These are phyloP conservation scores for Procavia capensis DNA, from an alignment of 2,113 vertebrate genomes.

Conservation along the genomic window DNA sequence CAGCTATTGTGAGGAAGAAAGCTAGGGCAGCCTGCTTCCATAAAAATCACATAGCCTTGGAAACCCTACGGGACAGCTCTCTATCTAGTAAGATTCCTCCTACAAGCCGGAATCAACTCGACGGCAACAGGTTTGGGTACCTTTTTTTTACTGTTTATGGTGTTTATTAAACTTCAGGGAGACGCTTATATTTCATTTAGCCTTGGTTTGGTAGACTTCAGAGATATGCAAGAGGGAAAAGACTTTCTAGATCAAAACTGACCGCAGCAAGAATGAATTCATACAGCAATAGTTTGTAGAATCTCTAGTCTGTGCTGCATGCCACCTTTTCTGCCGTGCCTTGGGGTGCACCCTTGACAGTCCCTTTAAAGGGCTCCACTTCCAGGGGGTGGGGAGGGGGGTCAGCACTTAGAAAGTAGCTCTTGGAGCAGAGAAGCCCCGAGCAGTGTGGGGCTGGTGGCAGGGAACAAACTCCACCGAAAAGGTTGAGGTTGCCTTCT, in stretches of 20 bases:
- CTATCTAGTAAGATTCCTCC: not conserved
- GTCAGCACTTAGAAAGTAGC: not conserved
- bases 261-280: not conserved
- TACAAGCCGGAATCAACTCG: not conserved
- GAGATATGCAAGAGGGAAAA: not conserved
- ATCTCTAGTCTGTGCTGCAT: not conserved
- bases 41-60: not conserved
- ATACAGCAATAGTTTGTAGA: not conserved
- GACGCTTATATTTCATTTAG: not conserved
- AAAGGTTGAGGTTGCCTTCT: not conserved
- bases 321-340: not conserved
- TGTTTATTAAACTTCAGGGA: not conserved
- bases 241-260: not conserved
- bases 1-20: not conserved
- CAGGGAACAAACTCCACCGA: not conserved
- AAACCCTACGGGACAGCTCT: not conserved
- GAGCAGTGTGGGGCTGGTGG: not conserved
- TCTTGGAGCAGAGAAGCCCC: not conserved
- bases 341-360: not conserved
- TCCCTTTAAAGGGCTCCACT: not conserved
- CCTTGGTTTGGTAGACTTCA: slow-evolving; percentile 14
- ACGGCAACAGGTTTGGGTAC: not conserved
- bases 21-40: not conserved
- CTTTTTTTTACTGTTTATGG: not conserved
- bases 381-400: not conserved